Base-by-base conservation (phyloP, 2,797 vertebrate genomes). In the Thripadectes ignobilis region DNA sequence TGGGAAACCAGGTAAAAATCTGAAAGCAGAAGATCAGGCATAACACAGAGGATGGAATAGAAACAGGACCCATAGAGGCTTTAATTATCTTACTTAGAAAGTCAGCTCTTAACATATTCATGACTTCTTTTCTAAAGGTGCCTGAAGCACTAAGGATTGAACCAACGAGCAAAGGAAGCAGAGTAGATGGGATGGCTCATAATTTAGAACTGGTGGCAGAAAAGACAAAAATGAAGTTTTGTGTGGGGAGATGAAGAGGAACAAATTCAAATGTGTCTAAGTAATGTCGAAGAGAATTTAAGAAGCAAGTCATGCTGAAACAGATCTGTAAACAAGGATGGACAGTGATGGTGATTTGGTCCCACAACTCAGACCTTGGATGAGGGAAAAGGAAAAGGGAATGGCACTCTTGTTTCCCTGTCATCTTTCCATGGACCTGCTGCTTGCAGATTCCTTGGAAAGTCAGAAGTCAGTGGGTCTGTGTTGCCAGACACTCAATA, bases 41-140 rank as follows among this genome's bases (percentile, higher is more conserved):
- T 14, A 78, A 36, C 38, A 43, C 5, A 69, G 46, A 66, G 22
- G 45, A 32, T 52, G 41, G 62, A 80, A 69, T 2, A 87, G 46
- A 87, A 80, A 62, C 13, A 59, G 26, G 49, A 72, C 26, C 34
- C 3, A 4, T 13, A 12, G 51, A 91, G 10, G 17, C 34, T 94
- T 89, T 92, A 71, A 91, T 94, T 91, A 88, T 48, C 85, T 63
- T 63, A 22, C 14, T 91, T 88, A 48, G 39, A 68, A 81, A 93
- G 58, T 45, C 66, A 86, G 13, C 36, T 89, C 0, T 8, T 85
- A 72, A 80, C 43, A 41, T 75, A 91, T 84, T 81, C 17, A 86
- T 89, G 6, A 20, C 14, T 89, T 41, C 39, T 85, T 91, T 77
- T 65, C 57, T 39, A 36, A 59, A 52, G 62, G 14, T 83, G 39